A percentile compares a stretch with the other conserved stretches of the same genome.
Evolutionary conservation across 2,797 vertebrate genomes (phyloP).

Genomic region (Sardinella longiceps): DNA sequence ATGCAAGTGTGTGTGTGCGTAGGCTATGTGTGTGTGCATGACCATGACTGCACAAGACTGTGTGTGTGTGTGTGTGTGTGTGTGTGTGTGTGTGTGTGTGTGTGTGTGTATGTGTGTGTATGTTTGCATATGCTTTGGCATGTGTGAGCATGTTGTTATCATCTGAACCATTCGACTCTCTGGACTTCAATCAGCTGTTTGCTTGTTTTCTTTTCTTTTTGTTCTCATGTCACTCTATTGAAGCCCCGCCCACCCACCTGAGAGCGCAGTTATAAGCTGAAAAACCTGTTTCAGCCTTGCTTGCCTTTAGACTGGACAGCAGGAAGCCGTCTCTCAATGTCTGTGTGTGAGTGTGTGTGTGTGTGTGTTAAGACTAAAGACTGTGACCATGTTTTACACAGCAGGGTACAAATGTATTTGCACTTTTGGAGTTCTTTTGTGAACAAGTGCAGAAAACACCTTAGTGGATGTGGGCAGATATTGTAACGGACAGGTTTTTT

Average conservation of each 20-base stretch:
- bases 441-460: not conserved
- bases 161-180: not conserved
- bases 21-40: not conserved
- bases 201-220: not conserved
- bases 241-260: not conserved
- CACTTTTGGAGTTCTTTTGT: not conserved
- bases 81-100: not conserved
- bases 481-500: not conserved
- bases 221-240: not conserved
- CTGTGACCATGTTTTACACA: not conserved
- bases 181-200: not conserved
- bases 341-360: not conserved
- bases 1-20: not conserved
- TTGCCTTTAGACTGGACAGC: not conserved
- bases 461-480: not conserved
- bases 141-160: constrained; percentile 15
- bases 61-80: not conserved
- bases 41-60: too few species aligned
- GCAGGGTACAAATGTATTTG: not conserved
- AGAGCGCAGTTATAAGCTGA: not conserved
- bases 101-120: not conserved
- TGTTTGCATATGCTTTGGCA: not conserved
- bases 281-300: not conserved
- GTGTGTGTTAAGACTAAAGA: not conserved
- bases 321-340: not conserved